Conservation (phyloP, 2,888 invertebrate species). For the Magallana nippona region DNA sequence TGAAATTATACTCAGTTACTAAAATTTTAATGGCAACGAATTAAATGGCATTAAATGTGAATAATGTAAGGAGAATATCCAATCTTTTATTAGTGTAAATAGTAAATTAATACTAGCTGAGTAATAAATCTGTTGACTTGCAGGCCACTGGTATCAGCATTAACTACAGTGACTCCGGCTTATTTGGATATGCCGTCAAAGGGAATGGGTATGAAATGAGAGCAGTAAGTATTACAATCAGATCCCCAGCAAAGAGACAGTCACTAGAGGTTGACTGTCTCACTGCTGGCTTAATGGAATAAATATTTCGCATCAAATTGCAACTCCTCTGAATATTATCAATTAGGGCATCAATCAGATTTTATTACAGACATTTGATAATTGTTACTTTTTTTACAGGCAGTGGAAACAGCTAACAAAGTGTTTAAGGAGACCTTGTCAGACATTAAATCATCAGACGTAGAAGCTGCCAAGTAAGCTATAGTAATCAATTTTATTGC, state of each 20-base stretch:
- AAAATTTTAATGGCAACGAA: too few relatives aligned
- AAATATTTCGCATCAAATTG: too few relatives aligned
- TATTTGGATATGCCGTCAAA: slow-evolving; percentile 31
- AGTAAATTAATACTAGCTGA: too few relatives aligned
- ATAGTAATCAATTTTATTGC: not conserved
- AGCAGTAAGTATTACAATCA: slow-evolving; percentile 1
- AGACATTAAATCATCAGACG: not conserved
- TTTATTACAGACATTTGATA: not conserved
- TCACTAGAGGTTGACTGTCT: too few relatives aligned
- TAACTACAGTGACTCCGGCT: slow-evolving; percentile 38
- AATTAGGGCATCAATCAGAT: too few relatives aligned
- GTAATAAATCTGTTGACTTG: not conserved
- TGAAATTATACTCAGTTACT: too few relatives aligned
- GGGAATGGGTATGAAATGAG: not conserved
- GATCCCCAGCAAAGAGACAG: too few relatives aligned
- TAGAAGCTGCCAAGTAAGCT: slow-evolving; percentile 21
- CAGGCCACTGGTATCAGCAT: slow-evolving; percentile 29
- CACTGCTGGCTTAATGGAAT: too few relatives aligned
- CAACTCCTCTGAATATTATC: too few relatives aligned
- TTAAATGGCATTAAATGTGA: too few relatives aligned
- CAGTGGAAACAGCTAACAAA: slow-evolving; percentile 28
- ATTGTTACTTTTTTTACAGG: not conserved
- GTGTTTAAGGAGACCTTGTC: not conserved
- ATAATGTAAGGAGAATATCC: too few relatives aligned
- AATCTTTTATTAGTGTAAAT: too few relatives aligned